Base-by-base conservation (phyloP, 1,140 invertebrate species). In the Aleiodes sp. region DNA sequence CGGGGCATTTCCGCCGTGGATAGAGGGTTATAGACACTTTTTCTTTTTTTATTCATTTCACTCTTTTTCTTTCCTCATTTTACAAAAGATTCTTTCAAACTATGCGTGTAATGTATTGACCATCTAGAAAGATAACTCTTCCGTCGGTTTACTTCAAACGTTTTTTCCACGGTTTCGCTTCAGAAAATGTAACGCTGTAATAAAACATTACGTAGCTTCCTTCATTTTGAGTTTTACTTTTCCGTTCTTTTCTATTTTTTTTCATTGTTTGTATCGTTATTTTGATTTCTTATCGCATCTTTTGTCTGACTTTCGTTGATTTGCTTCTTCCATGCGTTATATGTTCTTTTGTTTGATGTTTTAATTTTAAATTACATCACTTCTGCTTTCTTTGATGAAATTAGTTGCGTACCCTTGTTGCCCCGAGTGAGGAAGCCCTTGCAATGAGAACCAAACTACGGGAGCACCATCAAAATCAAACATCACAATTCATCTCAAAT, bases 351-450 rank as follows among this genome's bases (percentile, higher is more conserved):
- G 57, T 61, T 16, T 62, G 46, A 39, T 46, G 24, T 26, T 21
- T 65, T 60, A 64, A 37, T 70, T 70, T 66, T 75, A 69, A 62
- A 70, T 76, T 26, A 56, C 76, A 31, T 52, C 31, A 52, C 61
- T 57, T 39, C 28, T 66, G 35, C 31, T 62, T 72, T 57, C 60
- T 65, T 71, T 76, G 7, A 37, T 68, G 43, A 63, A 65, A 72
- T 75, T 65, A 82, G 81, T 75, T 82, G 65, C 77, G 57, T 73
- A 59, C 37, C 24, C 73, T 82, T 59, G 64, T 81, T 43, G 14
- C 75, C 24, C 73, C 76, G 9, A 70, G 35, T 29, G 76, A 79
- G 63, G 67, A 75, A 6, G 19, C 67, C 65, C 24, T 63, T 35
- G 29, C 63, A 12, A 67, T 46, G 2, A 78, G 65, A 71, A 65